Evolutionary conservation across 2,113 vertebrate species (phyloP).

Genomic region (Ammodytes dubius): DNA sequence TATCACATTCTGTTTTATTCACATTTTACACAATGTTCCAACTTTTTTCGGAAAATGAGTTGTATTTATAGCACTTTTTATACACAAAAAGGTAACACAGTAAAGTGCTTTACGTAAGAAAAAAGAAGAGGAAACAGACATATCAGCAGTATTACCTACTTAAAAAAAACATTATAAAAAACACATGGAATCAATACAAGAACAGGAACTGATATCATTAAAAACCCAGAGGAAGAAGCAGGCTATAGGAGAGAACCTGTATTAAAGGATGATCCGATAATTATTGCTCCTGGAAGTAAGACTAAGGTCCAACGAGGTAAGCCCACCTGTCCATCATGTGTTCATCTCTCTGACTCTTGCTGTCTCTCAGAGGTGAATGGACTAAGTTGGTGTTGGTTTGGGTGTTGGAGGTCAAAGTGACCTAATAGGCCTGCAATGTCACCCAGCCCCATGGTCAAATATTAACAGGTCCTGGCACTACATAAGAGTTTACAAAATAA

Average conservation of each 20-base stretch:
- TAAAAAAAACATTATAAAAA: too few species aligned
- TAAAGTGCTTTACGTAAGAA: too few species aligned
- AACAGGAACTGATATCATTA: too few species aligned
- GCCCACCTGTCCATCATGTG: background rate
- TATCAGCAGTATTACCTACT: too few species aligned
- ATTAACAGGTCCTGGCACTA: constrained; percentile 3
- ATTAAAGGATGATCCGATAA: background rate
- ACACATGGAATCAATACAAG: too few species aligned
- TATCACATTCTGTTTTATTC: too few species aligned
- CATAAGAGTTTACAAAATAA: background rate
- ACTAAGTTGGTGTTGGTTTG: constrained; percentile 10
- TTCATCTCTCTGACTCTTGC: background rate
- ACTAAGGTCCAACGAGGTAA: background rate
- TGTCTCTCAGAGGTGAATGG: constrained; percentile 13
- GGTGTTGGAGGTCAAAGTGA: constrained; percentile 46
- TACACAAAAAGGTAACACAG: too few species aligned
- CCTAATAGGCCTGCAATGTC: constrained; percentile 12
- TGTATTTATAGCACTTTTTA: too few species aligned
- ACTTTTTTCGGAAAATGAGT: too few species aligned
- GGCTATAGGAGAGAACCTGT: background rate
- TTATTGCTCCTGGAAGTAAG: background rate
- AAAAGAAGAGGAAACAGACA: too few species aligned
- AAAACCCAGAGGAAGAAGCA: too few species aligned
- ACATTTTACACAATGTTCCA: too few species aligned
- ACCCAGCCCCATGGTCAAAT: background rate